Evolutionary conservation across 2,797 vertebrate species (phyloP).

Genomic region (Fratercula arctica): DNA sequence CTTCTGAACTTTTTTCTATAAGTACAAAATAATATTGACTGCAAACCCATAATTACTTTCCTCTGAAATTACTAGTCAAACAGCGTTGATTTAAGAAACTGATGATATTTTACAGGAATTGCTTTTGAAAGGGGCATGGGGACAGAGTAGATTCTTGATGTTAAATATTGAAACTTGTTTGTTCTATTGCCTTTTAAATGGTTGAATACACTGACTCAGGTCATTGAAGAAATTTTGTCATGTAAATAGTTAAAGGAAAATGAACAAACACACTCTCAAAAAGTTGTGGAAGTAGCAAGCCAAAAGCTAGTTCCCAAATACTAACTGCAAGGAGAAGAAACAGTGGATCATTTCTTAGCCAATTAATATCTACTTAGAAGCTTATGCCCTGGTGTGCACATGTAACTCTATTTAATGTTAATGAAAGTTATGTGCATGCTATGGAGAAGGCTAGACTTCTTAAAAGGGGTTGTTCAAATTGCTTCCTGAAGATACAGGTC

Average conservation of each 20-base stretch:
- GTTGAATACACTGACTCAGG: not conserved
- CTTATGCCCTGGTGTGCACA: constrained; percentile 33
- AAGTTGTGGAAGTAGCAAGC: not conserved
- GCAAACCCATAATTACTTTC: not conserved
- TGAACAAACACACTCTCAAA: not conserved
- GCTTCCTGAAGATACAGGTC: not conserved
- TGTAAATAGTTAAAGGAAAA: not conserved
- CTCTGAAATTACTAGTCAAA: not conserved
- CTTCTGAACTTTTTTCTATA: not conserved
- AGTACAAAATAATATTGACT: not conserved
- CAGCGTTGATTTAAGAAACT: not conserved
- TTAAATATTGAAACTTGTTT: not conserved
- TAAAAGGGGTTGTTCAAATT: constrained; percentile 31
- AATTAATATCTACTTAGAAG: constrained; percentile 49
- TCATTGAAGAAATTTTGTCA: not conserved
- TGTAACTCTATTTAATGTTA: constrained; percentile 37
- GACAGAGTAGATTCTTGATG: not conserved
- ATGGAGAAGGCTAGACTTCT: constrained; percentile 39
- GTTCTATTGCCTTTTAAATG: not conserved
- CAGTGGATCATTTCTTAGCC: constrained; percentile 2
- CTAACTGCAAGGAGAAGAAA: not conserved
- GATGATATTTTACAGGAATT: not conserved
- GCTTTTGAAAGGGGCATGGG: not conserved
- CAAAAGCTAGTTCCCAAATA: not conserved
- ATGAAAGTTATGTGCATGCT: constrained; percentile 39